Evolutionary conservation across 1,140 invertebrate species (phyloP).

Genomic region (Plodia interpunctella): DNA sequence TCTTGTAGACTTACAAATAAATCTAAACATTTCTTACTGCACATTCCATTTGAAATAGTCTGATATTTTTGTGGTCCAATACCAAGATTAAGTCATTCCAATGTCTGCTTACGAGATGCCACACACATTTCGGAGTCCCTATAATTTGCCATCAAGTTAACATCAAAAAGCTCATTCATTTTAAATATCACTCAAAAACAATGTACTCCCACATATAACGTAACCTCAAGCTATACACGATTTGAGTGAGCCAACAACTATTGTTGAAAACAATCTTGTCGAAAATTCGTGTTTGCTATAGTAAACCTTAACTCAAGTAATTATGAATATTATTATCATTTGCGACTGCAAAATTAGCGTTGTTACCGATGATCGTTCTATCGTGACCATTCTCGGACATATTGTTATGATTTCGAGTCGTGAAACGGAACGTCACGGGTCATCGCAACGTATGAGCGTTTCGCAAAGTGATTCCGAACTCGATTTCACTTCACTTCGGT

Average conservation of each 20-base stretch:
- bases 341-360: neutral
- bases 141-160: slow-evolving; percentile 41
- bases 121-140: slow-evolving; percentile 39
- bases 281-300: neutral
- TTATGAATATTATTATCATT: slow-evolving; percentile 6
- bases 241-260: slow-evolving; percentile 48
- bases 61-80: slow-evolving; percentile 14
- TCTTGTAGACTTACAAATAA: too few relatives aligned
- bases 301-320: neutral
- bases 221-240: slow-evolving; percentile 67
- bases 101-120: slow-evolving; percentile 28
- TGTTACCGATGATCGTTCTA: slow-evolving; percentile 23
- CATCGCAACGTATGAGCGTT: slow-evolving; percentile 47
- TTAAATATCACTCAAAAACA: slow-evolving; percentile 50
- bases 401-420: slow-evolving; percentile 65
- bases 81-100: slow-evolving; percentile 1
- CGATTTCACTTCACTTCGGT: slow-evolving; percentile 48
- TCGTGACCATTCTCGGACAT: slow-evolving; percentile 49
- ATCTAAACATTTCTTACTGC: neutral
- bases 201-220: slow-evolving; percentile 35
- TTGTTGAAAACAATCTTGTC: slow-evolving; percentile 44
- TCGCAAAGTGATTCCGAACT: slow-evolving; percentile 40
- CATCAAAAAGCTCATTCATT: slow-evolving; percentile 27
- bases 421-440: slow-evolving; percentile 60
- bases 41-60: slow-evolving; percentile 5